Conservation (phyloP, 2,113 vertebrate genomes). For the Puma concolor region DNA sequence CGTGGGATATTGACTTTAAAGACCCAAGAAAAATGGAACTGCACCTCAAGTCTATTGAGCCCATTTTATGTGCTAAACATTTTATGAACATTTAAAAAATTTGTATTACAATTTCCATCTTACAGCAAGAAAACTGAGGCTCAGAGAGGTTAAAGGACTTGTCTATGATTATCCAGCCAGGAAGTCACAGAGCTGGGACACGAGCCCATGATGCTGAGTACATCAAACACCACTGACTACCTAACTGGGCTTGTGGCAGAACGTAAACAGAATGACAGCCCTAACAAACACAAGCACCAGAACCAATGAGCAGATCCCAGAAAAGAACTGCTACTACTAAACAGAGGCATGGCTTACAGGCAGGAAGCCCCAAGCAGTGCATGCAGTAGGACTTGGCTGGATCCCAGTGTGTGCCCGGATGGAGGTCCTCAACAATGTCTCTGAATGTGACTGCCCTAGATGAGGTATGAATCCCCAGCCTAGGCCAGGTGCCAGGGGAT, state of each 20-base stretch:
- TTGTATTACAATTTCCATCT: background rate
- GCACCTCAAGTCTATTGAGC: background rate
- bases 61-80: background rate
- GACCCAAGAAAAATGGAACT: constrained; percentile 30
- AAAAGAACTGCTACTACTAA: background rate
- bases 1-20: constrained; percentile 49
- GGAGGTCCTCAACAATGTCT: background rate
- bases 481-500: background rate
- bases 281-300: background rate
- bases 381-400: background rate
- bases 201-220: background rate
- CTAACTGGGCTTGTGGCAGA: constrained; percentile 13
- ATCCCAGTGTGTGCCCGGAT: background rate
- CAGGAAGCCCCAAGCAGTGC: background rate
- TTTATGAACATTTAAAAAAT: constrained; percentile 5
- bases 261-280: background rate
- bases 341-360: background rate
- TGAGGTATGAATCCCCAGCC: background rate
- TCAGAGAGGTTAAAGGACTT: background rate
- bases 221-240: background rate
- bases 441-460: background rate
- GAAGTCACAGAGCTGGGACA: background rate
- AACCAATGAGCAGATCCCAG: background rate
- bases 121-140: background rate
- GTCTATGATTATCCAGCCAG: background rate